Conservation (phyloP, 2,113 vertebrate genomes). For the Ophthalmotilapia sp. region DNA sequence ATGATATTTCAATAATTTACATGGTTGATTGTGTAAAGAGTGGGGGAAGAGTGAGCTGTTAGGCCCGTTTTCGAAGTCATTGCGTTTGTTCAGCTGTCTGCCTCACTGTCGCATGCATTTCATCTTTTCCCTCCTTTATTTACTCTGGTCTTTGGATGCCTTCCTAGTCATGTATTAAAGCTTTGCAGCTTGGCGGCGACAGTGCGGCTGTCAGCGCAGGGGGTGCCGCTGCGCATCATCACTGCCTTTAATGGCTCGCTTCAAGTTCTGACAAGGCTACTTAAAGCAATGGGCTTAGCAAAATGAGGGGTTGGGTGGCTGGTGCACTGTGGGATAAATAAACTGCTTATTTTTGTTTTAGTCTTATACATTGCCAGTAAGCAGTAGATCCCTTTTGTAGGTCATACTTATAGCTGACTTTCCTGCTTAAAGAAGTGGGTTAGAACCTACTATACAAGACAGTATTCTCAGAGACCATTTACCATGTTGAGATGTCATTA, state of each 20-base stretch:
- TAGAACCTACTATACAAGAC: conserved; percentile 41
- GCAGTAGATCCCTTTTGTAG: conserved; percentile 5
- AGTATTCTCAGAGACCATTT: conserved; percentile 50
- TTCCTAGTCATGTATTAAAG: conserved; percentile 63
- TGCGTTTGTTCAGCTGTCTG: conserved; percentile 72
- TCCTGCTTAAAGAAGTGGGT: conserved; percentile 40
- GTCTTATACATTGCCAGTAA: conserved; percentile 12
- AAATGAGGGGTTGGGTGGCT: conserved; percentile 30
- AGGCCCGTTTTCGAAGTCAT: conserved; percentile 62
- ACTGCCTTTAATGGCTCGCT: conserved; percentile 54
- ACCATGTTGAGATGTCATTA: conserved; percentile 60
- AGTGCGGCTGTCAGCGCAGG: conserved; percentile 44
- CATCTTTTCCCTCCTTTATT: conserved; percentile 62
- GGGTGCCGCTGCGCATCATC: conserved; percentile 27
- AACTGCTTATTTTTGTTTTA: conserved; percentile 41
- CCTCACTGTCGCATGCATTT: conserved; percentile 55
- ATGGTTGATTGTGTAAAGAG: conserved; percentile 64
- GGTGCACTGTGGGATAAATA: conserved; percentile 34
- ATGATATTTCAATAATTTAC: conserved; percentile 68
- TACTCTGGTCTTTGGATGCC: conserved; percentile 61
- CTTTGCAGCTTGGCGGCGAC: conserved; percentile 52
- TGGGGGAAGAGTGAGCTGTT: conserved; percentile 46
- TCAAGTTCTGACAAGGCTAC: conserved; percentile 60
- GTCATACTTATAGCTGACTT: conserved; percentile 40
- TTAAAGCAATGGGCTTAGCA: conserved; percentile 47